Evolutionary conservation across 2,888 invertebrate species (phyloP).

Genomic region (Yponomeuta plumbellus): DNA sequence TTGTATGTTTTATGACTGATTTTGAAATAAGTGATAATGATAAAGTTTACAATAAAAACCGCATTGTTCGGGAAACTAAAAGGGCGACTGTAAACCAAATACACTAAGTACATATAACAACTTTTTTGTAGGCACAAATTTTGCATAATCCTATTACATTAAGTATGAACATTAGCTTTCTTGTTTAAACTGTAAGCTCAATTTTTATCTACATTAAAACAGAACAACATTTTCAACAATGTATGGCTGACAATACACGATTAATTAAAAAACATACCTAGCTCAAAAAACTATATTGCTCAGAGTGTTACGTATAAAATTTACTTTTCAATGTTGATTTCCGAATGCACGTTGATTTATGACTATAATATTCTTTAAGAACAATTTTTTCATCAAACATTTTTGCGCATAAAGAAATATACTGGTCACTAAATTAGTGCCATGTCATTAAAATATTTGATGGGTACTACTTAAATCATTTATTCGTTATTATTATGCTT

Average conservation of each 20-base stretch:
- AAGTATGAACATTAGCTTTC: not conserved
- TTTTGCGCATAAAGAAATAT: not conserved
- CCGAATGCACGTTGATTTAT: too few relatives aligned
- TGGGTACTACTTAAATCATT: conserved; percentile 16
- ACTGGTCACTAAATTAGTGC: too few relatives aligned
- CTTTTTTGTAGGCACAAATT: not conserved
- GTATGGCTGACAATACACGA: not conserved
- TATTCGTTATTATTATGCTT: conserved; percentile 45
- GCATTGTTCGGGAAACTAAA: not conserved
- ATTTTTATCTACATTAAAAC: conserved; percentile 4
- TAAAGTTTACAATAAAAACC: not conserved
- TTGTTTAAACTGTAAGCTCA: not conserved
- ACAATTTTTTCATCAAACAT: not conserved
- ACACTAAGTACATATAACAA: not conserved
- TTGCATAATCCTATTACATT: not conserved
- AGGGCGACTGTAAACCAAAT: not conserved
- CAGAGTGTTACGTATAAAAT: not conserved
- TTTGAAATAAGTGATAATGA: not conserved
- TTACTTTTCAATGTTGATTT: not conserved
- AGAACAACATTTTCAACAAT: conserved; percentile 10
- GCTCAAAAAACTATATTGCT: not conserved
- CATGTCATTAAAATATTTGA: not conserved
- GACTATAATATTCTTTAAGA: not conserved
- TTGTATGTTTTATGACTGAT: not conserved
- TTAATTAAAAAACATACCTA: not conserved